Evolutionary conservation across 2,888 invertebrate genomes (phyloP).

Genomic region (Synanthedon formicaeformis): DNA sequence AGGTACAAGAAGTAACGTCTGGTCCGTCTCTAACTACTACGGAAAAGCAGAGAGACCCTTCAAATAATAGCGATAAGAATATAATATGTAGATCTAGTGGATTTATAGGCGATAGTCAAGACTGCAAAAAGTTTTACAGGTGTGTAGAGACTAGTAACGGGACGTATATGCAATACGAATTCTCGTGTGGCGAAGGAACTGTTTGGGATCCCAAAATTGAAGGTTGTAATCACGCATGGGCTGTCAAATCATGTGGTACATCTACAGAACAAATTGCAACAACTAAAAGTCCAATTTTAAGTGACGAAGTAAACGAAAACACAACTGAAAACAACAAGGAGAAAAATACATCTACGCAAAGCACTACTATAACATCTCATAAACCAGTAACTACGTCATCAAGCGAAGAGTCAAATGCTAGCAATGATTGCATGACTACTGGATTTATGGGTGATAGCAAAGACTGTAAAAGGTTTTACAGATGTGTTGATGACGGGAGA

Average conservation of each 20-base stretch:
- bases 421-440: slow-evolving; percentile 42
- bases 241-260: slow-evolving; percentile 45
- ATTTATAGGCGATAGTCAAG: slow-evolving; percentile 75
- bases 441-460: slow-evolving; percentile 76
- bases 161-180: slow-evolving; percentile 75
- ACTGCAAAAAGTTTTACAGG: slow-evolving; percentile 82
- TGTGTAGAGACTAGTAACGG: slow-evolving; percentile 76
- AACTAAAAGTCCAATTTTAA: slow-evolving; percentile 5
- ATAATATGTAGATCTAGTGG: slow-evolving; percentile 69
- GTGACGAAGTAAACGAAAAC: slow-evolving; percentile 9
- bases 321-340: slow-evolving; percentile 7
- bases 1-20: slow-evolving; percentile 4
- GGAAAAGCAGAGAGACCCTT: slow-evolving; percentile 6
- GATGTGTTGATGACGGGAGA: slow-evolving; percentile 74
- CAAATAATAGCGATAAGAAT: slow-evolving; percentile 5
- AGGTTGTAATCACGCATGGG: slow-evolving; percentile 77
- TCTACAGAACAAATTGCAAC: not conserved
- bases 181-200: slow-evolving; percentile 80
- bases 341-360: slow-evolving; percentile 6
- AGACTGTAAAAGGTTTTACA: slow-evolving; percentile 79
- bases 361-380: slow-evolving; percentile 9
- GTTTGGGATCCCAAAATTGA: slow-evolving; percentile 78
- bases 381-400: slow-evolving; percentile 8
- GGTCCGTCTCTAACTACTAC: slow-evolving; percentile 6
- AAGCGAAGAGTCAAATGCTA: slow-evolving; percentile 39